phyloP scores from a whole-genome alignment of 2,888 invertebrate genomes.

The Apotomis capreana region DNA sequence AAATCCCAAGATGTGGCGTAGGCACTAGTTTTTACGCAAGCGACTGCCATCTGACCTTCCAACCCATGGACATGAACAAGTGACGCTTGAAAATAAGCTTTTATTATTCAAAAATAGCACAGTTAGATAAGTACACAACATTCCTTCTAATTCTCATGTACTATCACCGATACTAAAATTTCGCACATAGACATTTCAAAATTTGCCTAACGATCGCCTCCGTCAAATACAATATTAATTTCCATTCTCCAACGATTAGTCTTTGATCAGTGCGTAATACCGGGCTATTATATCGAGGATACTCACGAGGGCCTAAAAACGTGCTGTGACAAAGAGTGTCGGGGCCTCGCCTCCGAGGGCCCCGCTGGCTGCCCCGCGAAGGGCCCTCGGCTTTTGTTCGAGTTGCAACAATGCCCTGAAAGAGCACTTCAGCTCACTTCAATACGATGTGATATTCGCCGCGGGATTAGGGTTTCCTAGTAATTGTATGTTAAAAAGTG shows the following conservation, averaged over 20 bases:
- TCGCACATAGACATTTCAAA: neutral
- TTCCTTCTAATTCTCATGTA: too few relatives aligned
- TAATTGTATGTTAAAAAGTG: conserved; percentile 42
- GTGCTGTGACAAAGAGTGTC: conserved; percentile 79
- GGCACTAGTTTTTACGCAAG: too few relatives aligned
- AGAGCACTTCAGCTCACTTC: conserved; percentile 72
- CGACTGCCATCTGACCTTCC: too few relatives aligned
- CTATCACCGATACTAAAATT: neutral
- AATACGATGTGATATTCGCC: conserved; percentile 79
- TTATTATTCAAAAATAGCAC: too few relatives aligned
- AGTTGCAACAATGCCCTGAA: conserved; percentile 77
- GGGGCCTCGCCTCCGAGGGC: conserved; percentile 55
- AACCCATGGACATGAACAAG: too few relatives aligned
- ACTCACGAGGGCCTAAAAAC: conserved; percentile 73
- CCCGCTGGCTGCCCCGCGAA: conserved; percentile 65
- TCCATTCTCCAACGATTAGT: conserved; percentile 32
- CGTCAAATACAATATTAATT: conserved; percentile 30
- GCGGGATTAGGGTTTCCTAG: conserved; percentile 53
- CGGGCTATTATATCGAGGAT: conserved; percentile 47
- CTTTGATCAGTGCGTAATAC: conserved; percentile 42
- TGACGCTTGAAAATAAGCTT: too few relatives aligned
- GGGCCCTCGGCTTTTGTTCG: conserved; percentile 78
- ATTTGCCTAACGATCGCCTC: neutral
- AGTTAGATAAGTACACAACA: too few relatives aligned
- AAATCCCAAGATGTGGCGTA: too few relatives aligned